Percentiles rank a stretch among this genome's conserved stretches.
Conservation (phyloP, 30 jellyfish, hydroid and myxozoan species). For the Cassiopea andromeda region DNA sequence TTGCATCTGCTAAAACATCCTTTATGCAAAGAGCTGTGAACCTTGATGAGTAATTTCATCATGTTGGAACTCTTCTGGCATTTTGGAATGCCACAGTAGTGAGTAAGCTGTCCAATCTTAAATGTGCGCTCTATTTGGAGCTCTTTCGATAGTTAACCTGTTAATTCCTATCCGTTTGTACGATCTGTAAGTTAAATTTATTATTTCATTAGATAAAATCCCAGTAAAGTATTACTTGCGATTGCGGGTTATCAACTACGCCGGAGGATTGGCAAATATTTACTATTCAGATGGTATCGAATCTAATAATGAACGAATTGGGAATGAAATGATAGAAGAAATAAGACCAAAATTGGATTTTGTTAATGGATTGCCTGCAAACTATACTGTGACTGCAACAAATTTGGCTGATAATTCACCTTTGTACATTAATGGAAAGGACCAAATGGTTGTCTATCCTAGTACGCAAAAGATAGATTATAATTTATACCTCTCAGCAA, state of each 20-base stretch:
- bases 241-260: conserved; percentile 71
- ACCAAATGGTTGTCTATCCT: conserved; percentile 36
- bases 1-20: no score
- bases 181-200: not conserved
- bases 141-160: no score
- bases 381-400: conserved; percentile 55
- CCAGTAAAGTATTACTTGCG: conserved; percentile 61
- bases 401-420: conserved; percentile 17
- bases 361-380: conserved; percentile 44
- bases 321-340: conserved; percentile 31
- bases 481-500: conserved; percentile 41
- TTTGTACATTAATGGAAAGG: conserved; percentile 58
- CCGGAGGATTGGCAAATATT: conserved; percentile 52
- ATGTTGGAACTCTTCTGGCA: no score
- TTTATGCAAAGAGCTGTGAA: no score
- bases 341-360: conserved; percentile 37
- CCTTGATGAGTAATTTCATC: no score
- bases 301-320: conserved; percentile 31
- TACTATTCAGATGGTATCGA: conserved; percentile 45
- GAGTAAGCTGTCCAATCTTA: no score
- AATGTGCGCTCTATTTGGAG: no score
- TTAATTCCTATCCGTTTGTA: no score
- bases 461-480: conserved; percentile 35
- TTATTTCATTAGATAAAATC: conserved; percentile 11
- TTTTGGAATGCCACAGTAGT: no score